Percentiles rank a stretch among this genome's conserved stretches.
Conservation (phyloP, 2,113 vertebrate genomes). For the Brevimyrus niger region DNA sequence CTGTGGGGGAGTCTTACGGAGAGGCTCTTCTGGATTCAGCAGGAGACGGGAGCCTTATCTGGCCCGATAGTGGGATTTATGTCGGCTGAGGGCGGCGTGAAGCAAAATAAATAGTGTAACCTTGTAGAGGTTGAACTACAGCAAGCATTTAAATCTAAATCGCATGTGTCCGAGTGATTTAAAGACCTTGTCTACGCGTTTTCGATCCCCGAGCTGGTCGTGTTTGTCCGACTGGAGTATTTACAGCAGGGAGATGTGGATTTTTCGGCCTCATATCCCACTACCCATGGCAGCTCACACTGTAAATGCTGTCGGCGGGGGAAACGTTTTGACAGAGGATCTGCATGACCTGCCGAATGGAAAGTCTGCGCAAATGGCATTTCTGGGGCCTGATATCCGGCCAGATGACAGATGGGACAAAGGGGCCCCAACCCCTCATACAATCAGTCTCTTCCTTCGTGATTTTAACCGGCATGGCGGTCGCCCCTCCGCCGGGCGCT, state of each 20-base stretch:
- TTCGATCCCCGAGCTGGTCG: conserved; percentile 44
- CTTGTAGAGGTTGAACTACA: conserved; percentile 23
- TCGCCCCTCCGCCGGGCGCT: background rate
- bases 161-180: conserved; percentile 42
- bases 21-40: background rate
- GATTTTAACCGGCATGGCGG: background rate
- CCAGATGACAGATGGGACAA: background rate
- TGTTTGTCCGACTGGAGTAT: conserved; percentile 29
- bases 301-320: conserved; percentile 13
- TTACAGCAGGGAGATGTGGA: conserved; percentile 36
- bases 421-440: background rate
- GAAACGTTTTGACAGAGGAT: conserved; percentile 19
- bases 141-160: conserved; percentile 36
- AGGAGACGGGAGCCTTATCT: conserved; percentile 34
- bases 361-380: conserved; percentile 11
- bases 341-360: background rate
- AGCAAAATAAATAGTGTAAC: conserved; percentile 29
- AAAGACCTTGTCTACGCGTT: conserved; percentile 39
- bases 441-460: background rate
- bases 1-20: background rate
- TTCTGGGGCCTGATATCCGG: background rate
- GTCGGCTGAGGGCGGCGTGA: conserved; percentile 23
- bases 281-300: conserved; percentile 1
- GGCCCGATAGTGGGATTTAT: conserved; percentile 48
- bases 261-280: background rate